phyloP scores from a whole-genome alignment of 2,888 invertebrate genomes.

The Papilio protenor region DNA sequence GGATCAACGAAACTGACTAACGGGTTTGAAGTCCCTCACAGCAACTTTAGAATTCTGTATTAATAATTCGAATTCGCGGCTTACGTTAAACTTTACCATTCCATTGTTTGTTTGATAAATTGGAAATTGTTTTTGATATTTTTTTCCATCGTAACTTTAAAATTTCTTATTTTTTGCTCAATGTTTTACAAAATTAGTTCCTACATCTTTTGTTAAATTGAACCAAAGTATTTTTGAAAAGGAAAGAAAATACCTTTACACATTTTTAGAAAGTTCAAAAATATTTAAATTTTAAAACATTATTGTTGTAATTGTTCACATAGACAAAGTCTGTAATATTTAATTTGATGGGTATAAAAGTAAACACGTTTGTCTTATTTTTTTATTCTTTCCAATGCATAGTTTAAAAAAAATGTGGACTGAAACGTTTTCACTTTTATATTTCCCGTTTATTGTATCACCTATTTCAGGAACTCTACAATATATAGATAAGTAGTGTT shows the following conservation, averaged over 20 bases:
- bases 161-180: background rate
- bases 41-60: too few relatives aligned
- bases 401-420: too few relatives aligned
- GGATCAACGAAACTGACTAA: slow-evolving; percentile 60
- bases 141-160: background rate
- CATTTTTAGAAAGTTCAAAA: background rate
- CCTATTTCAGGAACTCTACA: background rate
- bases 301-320: background rate
- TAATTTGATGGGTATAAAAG: too few relatives aligned
- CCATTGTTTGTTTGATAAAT: slow-evolving; percentile 3
- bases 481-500: slow-evolving; percentile 12
- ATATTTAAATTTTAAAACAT: background rate
- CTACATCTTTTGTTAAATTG: slow-evolving; percentile 15
- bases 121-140: slow-evolving; percentile 1
- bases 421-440: too few relatives aligned
- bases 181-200: slow-evolving; percentile 25
- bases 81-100: slow-evolving; percentile 10
- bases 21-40: slow-evolving; percentile 60
- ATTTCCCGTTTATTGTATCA: background rate
- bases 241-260: background rate
- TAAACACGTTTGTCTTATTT: too few relatives aligned
- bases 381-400: too few relatives aligned
- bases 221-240: slow-evolving; percentile 19
- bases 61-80: background rate
- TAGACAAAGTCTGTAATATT: background rate